Evolutionary conservation across 1,140 invertebrate genomes (phyloP), one percentile per base, ranked within the genome.

Genomic region (Caenorhabditis latens): DNA sequence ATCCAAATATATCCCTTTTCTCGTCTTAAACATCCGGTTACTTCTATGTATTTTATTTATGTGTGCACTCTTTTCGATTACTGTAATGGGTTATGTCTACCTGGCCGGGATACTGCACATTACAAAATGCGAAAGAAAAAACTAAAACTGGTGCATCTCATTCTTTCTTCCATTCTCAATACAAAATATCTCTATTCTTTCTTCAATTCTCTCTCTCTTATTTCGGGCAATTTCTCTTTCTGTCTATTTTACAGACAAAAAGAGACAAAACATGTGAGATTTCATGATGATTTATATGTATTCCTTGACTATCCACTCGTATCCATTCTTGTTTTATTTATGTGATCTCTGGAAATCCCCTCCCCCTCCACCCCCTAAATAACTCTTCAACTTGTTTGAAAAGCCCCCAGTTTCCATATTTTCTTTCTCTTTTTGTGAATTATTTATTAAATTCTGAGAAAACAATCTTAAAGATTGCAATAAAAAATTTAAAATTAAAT

Each of bases 241-340:
- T 75, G 16, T 75, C 6, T 75, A 5, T 67, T 40, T 67, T n/a
- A 8, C 42, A 71, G 40, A 71, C 65, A 71, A 71, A 19, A 71
- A 32, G 32, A 32, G 32, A 32, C 32, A 32, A 32, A 32, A 32
- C 32, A 32, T 71, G 42, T 71, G 65, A 71, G 65, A 71, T 71
- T 71, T 71, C 42, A 65, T 42, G 21, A 65, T 42, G 32, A 65
- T 61, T 61, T 65, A 13, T 40, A 71, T 71, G 46, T 79, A 79
- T 79, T 79, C 42, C 21, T 24, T 50, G 4, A 6, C 19, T 50
- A n/a, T 11, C 6, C 67, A 32, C 24, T 32, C 61, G 4, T 79
- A 79, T 50, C 46, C 71, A 79, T 79, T 79, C 71, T 79, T 79
- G 71, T 79, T 79, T 71, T 79, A 79, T 79, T 24, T 50, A 79